Conservation (phyloP, 2,113 vertebrate genomes). For the Salminus brasiliensis region DNA sequence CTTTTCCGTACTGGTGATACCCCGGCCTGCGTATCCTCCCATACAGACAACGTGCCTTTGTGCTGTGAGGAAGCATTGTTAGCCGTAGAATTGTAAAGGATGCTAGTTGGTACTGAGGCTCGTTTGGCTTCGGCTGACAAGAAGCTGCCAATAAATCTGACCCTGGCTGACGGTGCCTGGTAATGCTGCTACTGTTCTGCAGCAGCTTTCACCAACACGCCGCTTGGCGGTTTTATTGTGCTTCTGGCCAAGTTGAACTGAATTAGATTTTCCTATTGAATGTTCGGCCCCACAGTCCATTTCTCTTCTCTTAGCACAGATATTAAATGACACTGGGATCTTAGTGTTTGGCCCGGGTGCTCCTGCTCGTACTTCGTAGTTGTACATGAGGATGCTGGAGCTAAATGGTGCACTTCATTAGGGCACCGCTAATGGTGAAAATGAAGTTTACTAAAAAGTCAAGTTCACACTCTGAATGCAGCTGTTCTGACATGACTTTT, state of each 20-base stretch:
- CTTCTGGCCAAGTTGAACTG: background rate
- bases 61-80: conserved; percentile 6
- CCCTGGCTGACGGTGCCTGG: background rate
- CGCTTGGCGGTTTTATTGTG: background rate
- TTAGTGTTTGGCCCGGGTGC: too few relatives aligned
- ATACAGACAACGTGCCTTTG: conserved; percentile 24
- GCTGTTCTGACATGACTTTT: too few relatives aligned
- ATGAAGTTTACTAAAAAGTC: too few relatives aligned
- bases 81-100: background rate
- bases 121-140: background rate
- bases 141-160: background rate
- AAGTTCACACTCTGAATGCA: too few relatives aligned
- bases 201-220: background rate
- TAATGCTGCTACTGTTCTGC: background rate
- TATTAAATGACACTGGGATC: background rate
- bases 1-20: conserved; percentile 1
- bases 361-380: too few relatives aligned
- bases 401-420: too few relatives aligned
- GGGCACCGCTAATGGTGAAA: too few relatives aligned
- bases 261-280: background rate
- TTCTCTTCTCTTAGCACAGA: background rate
- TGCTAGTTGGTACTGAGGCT: background rate
- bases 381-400: too few relatives aligned
- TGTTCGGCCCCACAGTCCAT: background rate
- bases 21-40: background rate